Evolutionary conservation across 2,888 invertebrate genomes (phyloP).

Genomic region (Drosophila ustulata): DNA sequence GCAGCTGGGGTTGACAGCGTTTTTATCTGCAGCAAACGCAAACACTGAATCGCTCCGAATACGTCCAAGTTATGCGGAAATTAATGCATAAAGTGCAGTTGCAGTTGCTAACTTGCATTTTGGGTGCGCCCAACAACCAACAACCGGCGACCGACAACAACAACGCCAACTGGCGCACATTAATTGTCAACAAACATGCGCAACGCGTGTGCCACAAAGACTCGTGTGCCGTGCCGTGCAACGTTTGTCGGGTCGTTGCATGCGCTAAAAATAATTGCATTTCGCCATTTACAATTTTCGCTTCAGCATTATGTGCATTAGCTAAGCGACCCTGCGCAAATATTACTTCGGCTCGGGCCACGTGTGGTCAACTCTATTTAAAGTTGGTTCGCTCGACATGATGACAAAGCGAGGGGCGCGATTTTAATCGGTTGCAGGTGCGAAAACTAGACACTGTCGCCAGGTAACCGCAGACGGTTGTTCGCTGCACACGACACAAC

Average conservation of each 20-base stretch:
- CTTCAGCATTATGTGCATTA: conserved; percentile 40
- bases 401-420: not conserved
- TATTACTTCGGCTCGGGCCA: conserved; percentile 21
- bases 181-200: conserved; percentile 78
- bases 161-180: conserved; percentile 43
- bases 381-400: conserved; percentile 16
- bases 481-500: not conserved
- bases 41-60: conserved; percentile 14
- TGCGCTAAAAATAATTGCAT: conserved; percentile 73
- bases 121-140: conserved; percentile 47
- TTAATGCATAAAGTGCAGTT: conserved; percentile 64
- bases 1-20: conserved; percentile 18
- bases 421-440: conserved; percentile 66
- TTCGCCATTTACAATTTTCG: conserved; percentile 61
- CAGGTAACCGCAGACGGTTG: conserved; percentile 48
- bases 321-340: conserved; percentile 48
- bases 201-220: conserved; percentile 53
- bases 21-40: conserved; percentile 4
- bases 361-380: conserved; percentile 54
- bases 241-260: conserved; percentile 59
- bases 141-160: conserved; percentile 13
- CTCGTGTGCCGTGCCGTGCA: conserved; percentile 16
- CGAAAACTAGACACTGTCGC: conserved; percentile 48
- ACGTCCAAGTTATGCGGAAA: conserved; percentile 67
- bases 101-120: conserved; percentile 28